phyloP scores from a whole-genome alignment of 2,888 invertebrate species.

The Endomychus coccineus region DNA sequence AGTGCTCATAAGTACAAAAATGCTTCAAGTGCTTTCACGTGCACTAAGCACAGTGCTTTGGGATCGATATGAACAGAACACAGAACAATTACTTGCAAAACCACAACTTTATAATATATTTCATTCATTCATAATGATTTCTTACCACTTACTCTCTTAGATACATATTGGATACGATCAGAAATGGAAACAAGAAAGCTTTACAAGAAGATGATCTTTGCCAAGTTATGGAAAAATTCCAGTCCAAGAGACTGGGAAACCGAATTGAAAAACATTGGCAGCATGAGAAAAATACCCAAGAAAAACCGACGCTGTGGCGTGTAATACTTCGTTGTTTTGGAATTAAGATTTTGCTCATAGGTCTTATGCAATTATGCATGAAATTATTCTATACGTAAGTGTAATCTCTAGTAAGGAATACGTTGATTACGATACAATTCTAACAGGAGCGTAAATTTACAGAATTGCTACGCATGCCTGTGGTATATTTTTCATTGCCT shows the following conservation, averaged over 20 bases:
- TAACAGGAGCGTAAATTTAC: no score
- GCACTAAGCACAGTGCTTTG: no score
- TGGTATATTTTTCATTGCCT: no score
- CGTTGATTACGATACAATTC: no score
- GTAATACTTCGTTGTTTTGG: conserved; percentile 8
- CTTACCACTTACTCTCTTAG: no score
- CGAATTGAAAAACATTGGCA: conserved; percentile 8
- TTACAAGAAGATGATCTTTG: conserved; percentile 11
- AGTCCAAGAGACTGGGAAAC: conserved; percentile 12
- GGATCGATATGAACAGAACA: no score
- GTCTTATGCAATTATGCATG: neutral
- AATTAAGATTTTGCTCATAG: neutral
- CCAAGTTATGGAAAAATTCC: conserved; percentile 10
- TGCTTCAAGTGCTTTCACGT: no score
- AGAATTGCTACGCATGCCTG: no score
- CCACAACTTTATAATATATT: no score
- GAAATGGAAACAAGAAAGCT: conserved; percentile 6
- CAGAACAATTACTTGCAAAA: no score
- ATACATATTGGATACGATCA: conserved; percentile 7
- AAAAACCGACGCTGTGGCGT: conserved; percentile 1
- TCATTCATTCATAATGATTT: no score
- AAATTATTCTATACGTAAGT: conserved; percentile 1
- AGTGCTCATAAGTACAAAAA: no score
- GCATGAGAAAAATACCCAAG: conserved; percentile 1
- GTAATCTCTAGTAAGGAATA: neutral